These are phyloP conservation scores for Epicauta chinensis DNA, from an alignment of 1,140 invertebrate genomes.

Conservation along the genomic window DNA sequence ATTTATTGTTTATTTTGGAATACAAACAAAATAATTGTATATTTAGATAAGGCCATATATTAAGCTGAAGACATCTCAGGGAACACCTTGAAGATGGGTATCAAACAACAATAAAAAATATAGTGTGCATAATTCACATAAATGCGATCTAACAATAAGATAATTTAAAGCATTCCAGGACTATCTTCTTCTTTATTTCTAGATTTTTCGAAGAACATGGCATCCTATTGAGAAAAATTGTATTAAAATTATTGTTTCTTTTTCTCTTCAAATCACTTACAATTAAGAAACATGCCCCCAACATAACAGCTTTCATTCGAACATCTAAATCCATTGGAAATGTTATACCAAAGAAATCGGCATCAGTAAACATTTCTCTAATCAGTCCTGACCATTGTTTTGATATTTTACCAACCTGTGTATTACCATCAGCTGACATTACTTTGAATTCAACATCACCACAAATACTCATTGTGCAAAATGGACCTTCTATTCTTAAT, in stretches of 20 bases:
- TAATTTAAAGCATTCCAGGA: constrained; percentile 8
- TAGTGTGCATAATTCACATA: background rate
- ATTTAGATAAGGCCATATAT: background rate
- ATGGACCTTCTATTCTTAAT: constrained; percentile 75
- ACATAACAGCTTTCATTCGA: constrained; percentile 52
- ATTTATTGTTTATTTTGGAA: background rate
- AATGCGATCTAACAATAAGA: constrained; percentile 2
- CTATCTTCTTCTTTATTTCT: constrained; percentile 8
- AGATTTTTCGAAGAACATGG: constrained; percentile 37
- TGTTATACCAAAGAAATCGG: constrained; percentile 55
- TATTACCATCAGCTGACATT: constrained; percentile 45
- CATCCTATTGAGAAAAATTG: constrained; percentile 32
- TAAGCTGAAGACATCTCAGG: too few species aligned
- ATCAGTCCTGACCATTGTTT: constrained; percentile 55
- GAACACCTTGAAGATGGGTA: background rate
- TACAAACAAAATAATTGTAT: background rate
- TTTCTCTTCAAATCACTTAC: constrained; percentile 37
- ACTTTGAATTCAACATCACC: constrained; percentile 71
- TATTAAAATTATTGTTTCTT: constrained; percentile 2
- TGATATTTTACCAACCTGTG: constrained; percentile 50
- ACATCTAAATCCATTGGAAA: constrained; percentile 58
- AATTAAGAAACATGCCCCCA: constrained; percentile 47
- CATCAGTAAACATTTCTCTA: constrained; percentile 54
- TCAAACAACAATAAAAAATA: background rate
- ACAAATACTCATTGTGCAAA: constrained; percentile 73